A percentile compares a stretch with the other conserved stretches of the same genome.
These are phyloP conservation scores for Rhagium mordax DNA, from an alignment of 2,888 invertebrate genomes.

Conservation along the genomic window DNA sequence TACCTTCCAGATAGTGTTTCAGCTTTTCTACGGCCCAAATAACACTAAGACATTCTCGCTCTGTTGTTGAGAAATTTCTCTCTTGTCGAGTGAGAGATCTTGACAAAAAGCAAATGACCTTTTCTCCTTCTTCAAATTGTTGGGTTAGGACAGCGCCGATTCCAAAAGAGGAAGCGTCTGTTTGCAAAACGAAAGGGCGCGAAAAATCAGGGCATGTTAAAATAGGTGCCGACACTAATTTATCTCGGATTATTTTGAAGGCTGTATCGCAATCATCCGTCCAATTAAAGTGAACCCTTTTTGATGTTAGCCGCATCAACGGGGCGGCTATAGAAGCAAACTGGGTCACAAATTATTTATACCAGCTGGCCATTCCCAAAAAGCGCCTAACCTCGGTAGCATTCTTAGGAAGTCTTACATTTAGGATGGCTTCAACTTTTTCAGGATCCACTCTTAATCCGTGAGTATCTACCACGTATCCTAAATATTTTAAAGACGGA, in stretches of 20 bases:
- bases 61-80: conserved; percentile 43
- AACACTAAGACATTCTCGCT: conserved; percentile 46
- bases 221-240: conserved; percentile 48
- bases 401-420: conserved; percentile 37
- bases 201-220: conserved; percentile 52
- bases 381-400: conserved; percentile 39
- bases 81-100: conserved; percentile 41
- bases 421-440: conserved; percentile 47
- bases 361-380: conserved; percentile 33
- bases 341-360: background rate
- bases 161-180: too few species aligned
- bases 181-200: too few species aligned
- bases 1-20: conserved; percentile 44
- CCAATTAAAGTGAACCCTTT: conserved; percentile 36
- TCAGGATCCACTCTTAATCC: conserved; percentile 54
- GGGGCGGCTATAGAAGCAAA: background rate
- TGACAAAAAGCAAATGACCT: conserved; percentile 46
- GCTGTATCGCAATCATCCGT: conserved; percentile 39
- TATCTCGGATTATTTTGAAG: conserved; percentile 42
- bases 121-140: conserved; percentile 42
- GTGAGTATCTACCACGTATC: conserved; percentile 54
- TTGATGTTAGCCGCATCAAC: background rate
- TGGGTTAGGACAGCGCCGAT: conserved; percentile 48
- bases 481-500: too few species aligned
- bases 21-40: conserved; percentile 50